Base-by-base conservation (phyloP, 2,113 vertebrate species). In the Actenoides lindsayi region DNA sequence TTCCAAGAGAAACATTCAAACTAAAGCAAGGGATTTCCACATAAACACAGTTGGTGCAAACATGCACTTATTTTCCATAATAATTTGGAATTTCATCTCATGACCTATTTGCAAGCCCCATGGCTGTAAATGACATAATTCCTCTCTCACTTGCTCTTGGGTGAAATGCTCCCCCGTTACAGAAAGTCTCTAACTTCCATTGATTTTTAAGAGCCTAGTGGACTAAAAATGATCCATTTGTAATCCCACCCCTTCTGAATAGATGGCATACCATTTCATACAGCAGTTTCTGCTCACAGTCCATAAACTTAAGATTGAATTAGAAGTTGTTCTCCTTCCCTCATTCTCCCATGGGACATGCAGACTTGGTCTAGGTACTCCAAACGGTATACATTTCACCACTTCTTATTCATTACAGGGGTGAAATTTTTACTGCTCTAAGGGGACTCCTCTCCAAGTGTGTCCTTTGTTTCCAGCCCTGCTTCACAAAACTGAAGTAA, bases 1-100 rank as follows among this genome's bases (percentile, higher is more conserved):
- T 69, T 95, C 79, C 91, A 96, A 96, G 82, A 95, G 96, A 93
- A 96, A 96, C 41, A 93, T 5, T 81, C 17, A 59, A 19, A 46
- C 30, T 39, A 18, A 87, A 65, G 68, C 56, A 35, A 81, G 78
- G 68, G 94, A 35, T 81, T 94, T 96, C 68, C 88, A 64, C 27
- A 19, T 17, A 67, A 91, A 67, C 63, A 70, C 19, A 68, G 41
- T 37, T 13, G 0, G 59, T 64, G 56, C 67, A 64, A 93, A 70
- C 62, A 19, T 14, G 2, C 9, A 0, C 64, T 92, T 71, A 1
- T 21, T 77, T 88, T 90, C 71, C 42, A 2, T 3, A 30, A 59
- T 21, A 57, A 73, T 42, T 76, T 37, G 59, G 83, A 27, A 56
- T 51, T 85, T 51, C 0, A 3, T 93, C 92, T 75, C 2, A 0